Conservation (phyloP, 2,113 vertebrate genomes). For the Phoxinus phoxinus region DNA sequence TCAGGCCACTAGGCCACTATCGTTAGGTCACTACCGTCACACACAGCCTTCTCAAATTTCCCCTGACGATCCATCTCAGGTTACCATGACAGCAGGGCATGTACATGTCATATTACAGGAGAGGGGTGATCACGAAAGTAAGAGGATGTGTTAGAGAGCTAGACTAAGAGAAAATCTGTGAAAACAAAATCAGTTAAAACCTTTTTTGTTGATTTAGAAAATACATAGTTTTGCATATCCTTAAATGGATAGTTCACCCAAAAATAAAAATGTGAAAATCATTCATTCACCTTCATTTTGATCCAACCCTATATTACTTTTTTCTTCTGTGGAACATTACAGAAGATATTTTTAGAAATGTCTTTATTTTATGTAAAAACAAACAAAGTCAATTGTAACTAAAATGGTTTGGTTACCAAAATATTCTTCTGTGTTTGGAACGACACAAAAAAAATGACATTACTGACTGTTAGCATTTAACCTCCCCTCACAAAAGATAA, state of each 20-base stretch:
- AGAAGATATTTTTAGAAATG: not conserved
- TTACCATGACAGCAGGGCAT: constrained; percentile 68
- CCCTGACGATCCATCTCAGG: constrained; percentile 57
- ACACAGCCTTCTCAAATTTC: constrained; percentile 67
- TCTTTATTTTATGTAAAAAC: not conserved
- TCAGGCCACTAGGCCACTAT: constrained; percentile 48
- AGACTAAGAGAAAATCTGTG: not conserved
- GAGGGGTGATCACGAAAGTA: constrained; percentile 34
- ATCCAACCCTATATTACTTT: not conserved
- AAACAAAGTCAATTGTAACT: not conserved
- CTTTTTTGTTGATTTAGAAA: not conserved
- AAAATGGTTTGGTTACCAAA: not conserved
- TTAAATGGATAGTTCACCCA: not conserved
- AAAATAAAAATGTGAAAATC: not conserved
- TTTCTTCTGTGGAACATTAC: not conserved
- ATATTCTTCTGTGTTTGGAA: not conserved
- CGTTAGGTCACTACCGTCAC: constrained; percentile 33
- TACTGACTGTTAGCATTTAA: not conserved
- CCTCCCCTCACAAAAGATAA: not conserved
- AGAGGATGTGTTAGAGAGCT: constrained; percentile 1
- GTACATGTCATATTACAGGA: constrained; percentile 56
- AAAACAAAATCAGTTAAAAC: not conserved
- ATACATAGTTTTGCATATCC: not conserved
- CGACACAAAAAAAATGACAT: not conserved
- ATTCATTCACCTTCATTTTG: not conserved